Evolutionary conservation across 2,797 vertebrate genomes (phyloP).

Genomic region (Danionella dracula): DNA sequence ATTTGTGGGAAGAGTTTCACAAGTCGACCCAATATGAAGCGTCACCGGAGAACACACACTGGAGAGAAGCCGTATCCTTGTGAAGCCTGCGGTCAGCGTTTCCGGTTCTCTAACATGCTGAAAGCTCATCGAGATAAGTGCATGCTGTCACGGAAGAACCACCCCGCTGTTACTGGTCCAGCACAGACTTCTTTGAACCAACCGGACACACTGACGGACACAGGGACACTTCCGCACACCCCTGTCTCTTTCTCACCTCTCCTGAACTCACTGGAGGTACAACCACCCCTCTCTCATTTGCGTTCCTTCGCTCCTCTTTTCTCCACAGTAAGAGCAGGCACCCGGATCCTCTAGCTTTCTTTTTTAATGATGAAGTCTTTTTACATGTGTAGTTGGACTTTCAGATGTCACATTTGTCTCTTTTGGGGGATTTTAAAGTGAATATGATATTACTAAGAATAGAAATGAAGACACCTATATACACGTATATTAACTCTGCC

Average conservation of each 20-base stretch:
- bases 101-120: conserved; percentile 97
- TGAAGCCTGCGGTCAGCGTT: conserved; percentile 87
- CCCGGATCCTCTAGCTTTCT: conserved; percentile 66
- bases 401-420: too few species aligned
- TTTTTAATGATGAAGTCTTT: neutral
- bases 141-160: conserved; percentile 82
- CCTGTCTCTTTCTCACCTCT: conserved; percentile 59
- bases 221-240: conserved; percentile 33
- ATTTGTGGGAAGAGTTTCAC: conserved; percentile 98
- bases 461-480: too few species aligned
- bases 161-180: conserved; percentile 57
- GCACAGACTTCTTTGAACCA: conserved; percentile 25
- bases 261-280: conserved; percentile 70
- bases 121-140: conserved; percentile 94
- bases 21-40: conserved; percentile 97
- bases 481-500: too few species aligned
- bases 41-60: conserved; percentile 91
- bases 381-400: too few species aligned
- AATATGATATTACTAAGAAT: too few species aligned
- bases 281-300: conserved; percentile 71
- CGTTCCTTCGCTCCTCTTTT: conserved; percentile 78
- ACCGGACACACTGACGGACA: neutral
- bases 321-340: conserved; percentile 78
- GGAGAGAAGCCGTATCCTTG: conserved; percentile 94
- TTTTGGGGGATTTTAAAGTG: too few species aligned